A percentile compares a stretch with the other conserved stretches of the same genome.
Conservation (phyloP, 2,888 invertebrate species). For the Hirtodrosophila duncani region DNA sequence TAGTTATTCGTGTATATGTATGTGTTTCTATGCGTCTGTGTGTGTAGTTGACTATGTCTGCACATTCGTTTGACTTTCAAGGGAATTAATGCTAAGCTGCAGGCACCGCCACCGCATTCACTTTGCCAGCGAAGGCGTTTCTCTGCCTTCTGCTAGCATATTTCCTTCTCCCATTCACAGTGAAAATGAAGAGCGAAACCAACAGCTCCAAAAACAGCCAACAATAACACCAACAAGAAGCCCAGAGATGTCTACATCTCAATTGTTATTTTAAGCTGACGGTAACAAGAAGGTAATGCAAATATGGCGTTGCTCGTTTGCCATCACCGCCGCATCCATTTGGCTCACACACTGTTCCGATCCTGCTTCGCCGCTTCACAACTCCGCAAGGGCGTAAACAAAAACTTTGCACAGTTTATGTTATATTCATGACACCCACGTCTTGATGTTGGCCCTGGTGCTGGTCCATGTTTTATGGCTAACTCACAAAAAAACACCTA, state of each 20-base stretch:
- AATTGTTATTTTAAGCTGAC: slow-evolving; percentile 41
- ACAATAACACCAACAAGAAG: slow-evolving; percentile 1
- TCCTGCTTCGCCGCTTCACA: too few species aligned
- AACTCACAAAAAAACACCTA: too few species aligned
- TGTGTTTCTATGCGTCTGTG: too few species aligned
- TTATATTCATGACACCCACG: slow-evolving; percentile 9
- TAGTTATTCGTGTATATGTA: slow-evolving; percentile 12
- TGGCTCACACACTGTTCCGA: slow-evolving; percentile 1
- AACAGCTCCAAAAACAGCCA: slow-evolving; percentile 6
- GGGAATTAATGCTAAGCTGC: slow-evolving; percentile 67
- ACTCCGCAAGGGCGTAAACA: too few species aligned
- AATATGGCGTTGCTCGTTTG: slow-evolving; percentile 10
- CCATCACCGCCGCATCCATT: slow-evolving; percentile 1
- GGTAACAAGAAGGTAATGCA: slow-evolving; percentile 56
- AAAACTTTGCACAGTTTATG: slow-evolving; percentile 19
- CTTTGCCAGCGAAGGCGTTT: too few species aligned
- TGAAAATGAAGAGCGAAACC: slow-evolving; percentile 29
- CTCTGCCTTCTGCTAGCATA: not conserved
- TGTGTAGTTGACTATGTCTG: slow-evolving; percentile 15
- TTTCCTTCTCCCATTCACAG: slow-evolving; percentile 27
- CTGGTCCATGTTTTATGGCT: too few species aligned
- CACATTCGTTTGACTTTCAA: slow-evolving; percentile 41
- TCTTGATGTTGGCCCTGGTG: too few species aligned
- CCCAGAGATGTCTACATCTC: slow-evolving; percentile 29
- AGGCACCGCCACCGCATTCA: too few species aligned